Base-by-base conservation (phyloP, 2,113 vertebrate genomes). In the Phalacrocorax brasilianus region DNA sequence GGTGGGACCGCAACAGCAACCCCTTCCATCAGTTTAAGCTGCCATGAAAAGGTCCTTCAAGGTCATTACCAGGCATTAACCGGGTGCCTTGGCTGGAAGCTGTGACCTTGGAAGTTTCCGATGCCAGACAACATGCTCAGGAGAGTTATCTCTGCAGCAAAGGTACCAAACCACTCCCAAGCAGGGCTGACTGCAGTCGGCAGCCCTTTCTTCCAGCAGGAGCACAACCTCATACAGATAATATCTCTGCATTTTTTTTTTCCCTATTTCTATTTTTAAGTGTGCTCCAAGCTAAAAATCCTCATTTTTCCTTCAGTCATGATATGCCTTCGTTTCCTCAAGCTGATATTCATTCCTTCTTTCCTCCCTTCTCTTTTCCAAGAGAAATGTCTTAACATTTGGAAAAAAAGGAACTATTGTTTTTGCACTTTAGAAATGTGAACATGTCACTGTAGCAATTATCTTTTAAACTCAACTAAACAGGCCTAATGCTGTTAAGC, bases 381-480 rank as follows among this genome's bases (percentile, higher is more conserved):
- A 78, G 35, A 88, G 55, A 80, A 87, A 88, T 56, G 71, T 85
- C 93, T 91, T 80, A 92, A 93, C 83, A 89, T 96, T 95, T 95
- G 66, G 61, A 42, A 45, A 35, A 35, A 90, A 63, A 27, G 26
- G 44, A 88, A 55, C 53, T 61, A 49, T 67, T 95, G 65, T 63
- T 95, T 97, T 95, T 92, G 86, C 35, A 58, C 84, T 89, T 50
- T 1, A 52, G 79, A 93, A 97, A 91, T 70, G 53, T 58, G 81
- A 93, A 73, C 3, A 1, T 95, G 92, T 89, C 93, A 88, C 88
- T 74, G 8, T 30, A 86, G 76, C 93, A 88, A 95, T 97, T 95
- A 92, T 95, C 74, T 94, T 91, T 42, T 78, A 62, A 68, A 81
- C 91, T 75, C 58, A 94, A 72, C 92, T 85, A 95, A 96, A 79